Evolutionary conservation across 2,113 vertebrate genomes (phyloP), one percentile per base, ranked within the genome.

Genomic region (Bufo bufo): DNA sequence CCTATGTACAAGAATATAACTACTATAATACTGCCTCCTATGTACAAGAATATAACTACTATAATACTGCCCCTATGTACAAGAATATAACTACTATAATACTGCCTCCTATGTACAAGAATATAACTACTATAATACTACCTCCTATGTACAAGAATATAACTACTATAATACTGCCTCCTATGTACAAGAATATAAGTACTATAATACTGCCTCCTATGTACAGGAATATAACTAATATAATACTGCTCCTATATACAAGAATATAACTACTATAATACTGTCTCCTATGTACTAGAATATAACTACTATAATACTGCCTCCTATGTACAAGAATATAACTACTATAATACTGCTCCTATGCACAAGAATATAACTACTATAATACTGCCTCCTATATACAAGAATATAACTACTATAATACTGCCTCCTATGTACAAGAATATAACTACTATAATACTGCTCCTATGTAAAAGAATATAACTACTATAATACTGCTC

Each of bases 351-450:
- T 61, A 61, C 59, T 61, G 59, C 59, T 6, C 59, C 65, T 69
- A 69, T 69, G 10, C 33, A 69, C 63, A 69, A 33, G 65, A 69
- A 69, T 69, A 69, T 69, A 69, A 69, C 65, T 69, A 69, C 65
- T 69, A 69, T 69, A 69, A 69, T 69, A 69, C 65, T 69, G n/a
- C n/a, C 8, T 6, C 65, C 65, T 69, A 69, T 69, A 8, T 23
- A 69, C 65, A 69, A 33, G 65, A 69, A 69, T 69, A 69, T 69
- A 69, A 69, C n/a, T 69, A 69, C 65, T 69, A 69, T 69, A 69
- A 69, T 69, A 69, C 65, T 69, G n/a, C 65, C 65, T 12, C 65
- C 65, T 69, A 69, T 69, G n/a, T 69, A 69, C 65, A 69, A 69
- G 65, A 69, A 33, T 69, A 69, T 69, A 69, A 69, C 65, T 69